phyloP scores from a whole-genome alignment of 2,113 vertebrate species.

The Passer domesticus region DNA sequence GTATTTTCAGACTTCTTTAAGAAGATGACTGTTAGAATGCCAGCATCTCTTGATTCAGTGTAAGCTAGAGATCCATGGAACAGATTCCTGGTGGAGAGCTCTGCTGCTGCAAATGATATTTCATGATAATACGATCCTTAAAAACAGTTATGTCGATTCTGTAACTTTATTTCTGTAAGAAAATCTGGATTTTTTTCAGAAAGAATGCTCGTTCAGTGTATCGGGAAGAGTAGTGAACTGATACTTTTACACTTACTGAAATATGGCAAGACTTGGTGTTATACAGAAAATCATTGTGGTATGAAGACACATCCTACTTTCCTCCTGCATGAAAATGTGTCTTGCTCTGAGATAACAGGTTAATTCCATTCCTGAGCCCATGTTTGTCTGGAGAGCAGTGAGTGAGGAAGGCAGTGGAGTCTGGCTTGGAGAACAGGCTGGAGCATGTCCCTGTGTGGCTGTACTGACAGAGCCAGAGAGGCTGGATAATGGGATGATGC shows the following conservation, averaged over 20 bases:
- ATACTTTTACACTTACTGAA: background rate
- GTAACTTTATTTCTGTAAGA: background rate
- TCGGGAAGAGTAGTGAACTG: background rate
- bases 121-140: background rate
- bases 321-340: background rate
- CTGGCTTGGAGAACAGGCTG: background rate
- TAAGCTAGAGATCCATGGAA: background rate
- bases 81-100: background rate
- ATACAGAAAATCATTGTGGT: background rate
- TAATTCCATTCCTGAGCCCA: background rate
- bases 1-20: background rate
- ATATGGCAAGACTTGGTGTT: background rate
- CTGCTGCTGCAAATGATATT: background rate
- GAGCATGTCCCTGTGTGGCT: background rate
- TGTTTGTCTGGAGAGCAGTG: background rate
- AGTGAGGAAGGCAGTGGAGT: background rate
- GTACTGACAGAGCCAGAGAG: background rate
- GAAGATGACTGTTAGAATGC: background rate
- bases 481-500: background rate
- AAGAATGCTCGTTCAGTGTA: background rate
- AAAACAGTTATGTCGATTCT: background rate
- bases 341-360: background rate
- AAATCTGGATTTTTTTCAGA: background rate
- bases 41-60: background rate
- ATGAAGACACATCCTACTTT: background rate